A percentile compares a stretch with the other conserved stretches of the same genome.
Conservation (phyloP, 2,113 vertebrate genomes). For the Girardinichthys multiradiatus region DNA sequence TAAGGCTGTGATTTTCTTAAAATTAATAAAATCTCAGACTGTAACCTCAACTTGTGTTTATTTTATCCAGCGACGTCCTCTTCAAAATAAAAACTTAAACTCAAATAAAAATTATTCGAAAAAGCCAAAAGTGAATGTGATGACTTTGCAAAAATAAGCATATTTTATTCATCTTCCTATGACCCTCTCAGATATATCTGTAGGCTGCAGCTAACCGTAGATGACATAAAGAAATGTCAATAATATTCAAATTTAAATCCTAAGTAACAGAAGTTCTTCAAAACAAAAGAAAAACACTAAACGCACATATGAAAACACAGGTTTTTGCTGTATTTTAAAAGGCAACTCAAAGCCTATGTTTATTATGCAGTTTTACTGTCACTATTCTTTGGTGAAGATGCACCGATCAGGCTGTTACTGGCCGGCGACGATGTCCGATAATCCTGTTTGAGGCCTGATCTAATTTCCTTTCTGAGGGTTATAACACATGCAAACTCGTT, state of each 20-base stretch:
- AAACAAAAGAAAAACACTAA: too few relatives aligned
- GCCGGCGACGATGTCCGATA: neutral
- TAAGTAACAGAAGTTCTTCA: too few relatives aligned
- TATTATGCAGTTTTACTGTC: too few relatives aligned
- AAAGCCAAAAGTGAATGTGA: neutral
- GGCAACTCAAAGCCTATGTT: too few relatives aligned
- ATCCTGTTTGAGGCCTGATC: neutral
- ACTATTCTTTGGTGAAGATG: neutral
- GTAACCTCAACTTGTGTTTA: neutral
- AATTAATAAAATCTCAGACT: neutral
- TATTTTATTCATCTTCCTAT: neutral
- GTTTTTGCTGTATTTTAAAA: too few relatives aligned
- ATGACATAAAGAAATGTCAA: neutral
- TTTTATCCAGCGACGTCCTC: neutral
- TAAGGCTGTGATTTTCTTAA: neutral
- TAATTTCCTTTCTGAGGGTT: neutral
- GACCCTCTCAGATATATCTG: too few relatives aligned
- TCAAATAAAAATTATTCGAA: neutral
- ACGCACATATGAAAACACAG: too few relatives aligned
- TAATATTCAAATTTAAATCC: too few relatives aligned
- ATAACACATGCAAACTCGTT: neutral
- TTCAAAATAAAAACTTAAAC: too few relatives aligned
- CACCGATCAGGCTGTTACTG: neutral
- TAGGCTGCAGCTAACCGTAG: too few relatives aligned
- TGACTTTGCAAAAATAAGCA: neutral